Percentiles rank a stretch among this genome's conserved stretches.
Evolutionary conservation across 2,113 vertebrate genomes (phyloP).

Genomic region (Toxotes chatareus): DNA sequence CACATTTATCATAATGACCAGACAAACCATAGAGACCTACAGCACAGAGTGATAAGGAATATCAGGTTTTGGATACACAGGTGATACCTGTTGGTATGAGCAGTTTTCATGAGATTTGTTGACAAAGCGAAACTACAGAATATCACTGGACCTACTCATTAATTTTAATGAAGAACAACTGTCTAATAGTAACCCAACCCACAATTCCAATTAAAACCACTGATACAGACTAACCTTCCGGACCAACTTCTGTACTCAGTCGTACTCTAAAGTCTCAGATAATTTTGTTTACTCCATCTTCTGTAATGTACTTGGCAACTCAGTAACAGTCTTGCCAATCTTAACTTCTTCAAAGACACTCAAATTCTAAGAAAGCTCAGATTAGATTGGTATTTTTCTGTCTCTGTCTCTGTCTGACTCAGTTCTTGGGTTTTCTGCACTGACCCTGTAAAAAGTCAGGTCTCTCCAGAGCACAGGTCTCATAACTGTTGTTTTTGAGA

Average conservation of each 20-base stretch:
- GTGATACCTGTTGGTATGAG: not conserved
- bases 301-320: not conserved
- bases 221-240: not conserved
- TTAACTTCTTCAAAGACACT: not conserved
- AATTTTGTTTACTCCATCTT: not conserved
- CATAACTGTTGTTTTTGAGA: slow-evolving; percentile 48
- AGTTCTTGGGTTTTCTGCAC: slow-evolving; percentile 28
- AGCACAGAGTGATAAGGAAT: not conserved
- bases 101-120: not conserved
- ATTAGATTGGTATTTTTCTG: not conserved
- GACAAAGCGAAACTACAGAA: not conserved
- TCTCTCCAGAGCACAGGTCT: not conserved
- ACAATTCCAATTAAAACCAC: slow-evolving; percentile 12
- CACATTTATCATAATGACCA: too few relatives aligned
- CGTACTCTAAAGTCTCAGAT: not conserved
- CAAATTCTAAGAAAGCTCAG: not conserved
- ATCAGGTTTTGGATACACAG: not conserved
- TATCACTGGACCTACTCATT: not conserved
- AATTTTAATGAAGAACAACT: not conserved
- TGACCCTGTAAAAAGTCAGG: slow-evolving; percentile 2
- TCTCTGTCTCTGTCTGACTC: slow-evolving; percentile 34
- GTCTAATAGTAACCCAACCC: not conserved
- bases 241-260: not conserved
- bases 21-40: not conserved
- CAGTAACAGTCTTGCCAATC: not conserved